These are phyloP conservation scores for Callionymus lyra DNA, from an alignment of 2,113 vertebrate species.

Conservation along the genomic window DNA sequence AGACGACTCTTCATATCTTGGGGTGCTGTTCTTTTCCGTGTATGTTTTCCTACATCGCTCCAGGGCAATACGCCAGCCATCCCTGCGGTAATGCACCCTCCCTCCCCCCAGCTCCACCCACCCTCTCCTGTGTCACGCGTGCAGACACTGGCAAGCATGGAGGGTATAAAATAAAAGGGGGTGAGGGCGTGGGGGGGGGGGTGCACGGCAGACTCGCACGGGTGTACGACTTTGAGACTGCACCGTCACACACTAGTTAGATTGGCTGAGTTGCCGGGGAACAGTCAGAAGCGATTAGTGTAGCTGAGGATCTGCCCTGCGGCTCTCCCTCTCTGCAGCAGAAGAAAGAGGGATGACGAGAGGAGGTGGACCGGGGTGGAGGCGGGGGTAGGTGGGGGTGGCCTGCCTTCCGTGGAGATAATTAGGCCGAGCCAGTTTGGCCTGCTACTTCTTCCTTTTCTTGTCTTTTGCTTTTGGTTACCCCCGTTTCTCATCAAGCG, in stretches of 20 bases:
- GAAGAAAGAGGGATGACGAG: slow-evolving; percentile 52
- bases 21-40: slow-evolving; percentile 70
- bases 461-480: not conserved
- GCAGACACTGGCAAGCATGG: slow-evolving; percentile 31
- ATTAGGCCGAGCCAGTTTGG: slow-evolving; percentile 12
- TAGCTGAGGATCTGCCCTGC: slow-evolving; percentile 87
- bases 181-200: slow-evolving; percentile 4
- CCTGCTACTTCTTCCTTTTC: slow-evolving; percentile 3
- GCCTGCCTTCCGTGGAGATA: slow-evolving; percentile 13
- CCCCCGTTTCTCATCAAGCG: not conserved
- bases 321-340: slow-evolving; percentile 76
- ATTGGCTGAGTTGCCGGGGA: slow-evolving; percentile 85
- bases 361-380: slow-evolving; percentile 16
- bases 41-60: slow-evolving; percentile 64
- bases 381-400: slow-evolving; percentile 2
- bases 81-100: slow-evolving; percentile 79
- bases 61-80: slow-evolving; percentile 78
- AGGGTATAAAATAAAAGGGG: slow-evolving; percentile 17
- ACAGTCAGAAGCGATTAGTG: slow-evolving; percentile 97
- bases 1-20: slow-evolving; percentile 57
- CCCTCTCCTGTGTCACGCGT: slow-evolving; percentile 79
- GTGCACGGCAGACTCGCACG: slow-evolving; percentile 70
- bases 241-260: slow-evolving; percentile 78
- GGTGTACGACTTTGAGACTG: slow-evolving; percentile 78
- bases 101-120: slow-evolving; percentile 20